A percentile compares a stretch with the other conserved stretches of the same genome.
Evolutionary conservation across 2,888 invertebrate genomes (phyloP).

Genomic region (Eilema depressum): DNA sequence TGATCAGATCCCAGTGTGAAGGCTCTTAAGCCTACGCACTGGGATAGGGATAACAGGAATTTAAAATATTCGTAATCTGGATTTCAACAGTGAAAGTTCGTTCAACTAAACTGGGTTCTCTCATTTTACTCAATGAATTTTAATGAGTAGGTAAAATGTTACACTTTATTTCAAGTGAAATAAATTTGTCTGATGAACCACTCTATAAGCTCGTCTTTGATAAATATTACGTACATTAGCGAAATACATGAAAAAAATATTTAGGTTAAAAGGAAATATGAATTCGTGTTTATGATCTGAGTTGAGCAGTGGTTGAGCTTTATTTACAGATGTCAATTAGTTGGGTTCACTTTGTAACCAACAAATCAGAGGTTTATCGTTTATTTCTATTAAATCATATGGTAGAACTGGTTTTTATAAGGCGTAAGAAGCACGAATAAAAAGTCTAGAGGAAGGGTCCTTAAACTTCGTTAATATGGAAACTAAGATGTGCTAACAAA

Average conservation of each 20-base stretch:
- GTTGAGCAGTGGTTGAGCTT: no score
- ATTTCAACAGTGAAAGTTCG: conserved; percentile 1
- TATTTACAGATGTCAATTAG: conserved; percentile 50
- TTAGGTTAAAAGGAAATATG: conserved; percentile 27
- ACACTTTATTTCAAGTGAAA: no score
- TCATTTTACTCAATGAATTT: background rate
- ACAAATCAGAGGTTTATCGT: conserved; percentile 35
- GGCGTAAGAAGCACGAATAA: background rate
- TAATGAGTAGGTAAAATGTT: no score
- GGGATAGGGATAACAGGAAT: background rate
- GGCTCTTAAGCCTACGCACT: no score
- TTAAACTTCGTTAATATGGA: background rate
- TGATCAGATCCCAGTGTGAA: background rate
- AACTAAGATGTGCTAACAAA: background rate
- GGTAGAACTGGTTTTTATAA: background rate
- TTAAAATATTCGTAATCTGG: background rate
- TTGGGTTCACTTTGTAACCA: conserved; percentile 33
- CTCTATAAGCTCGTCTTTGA: no score
- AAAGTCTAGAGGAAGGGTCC: background rate
- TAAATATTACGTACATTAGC: no score
- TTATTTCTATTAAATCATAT: background rate
- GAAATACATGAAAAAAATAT: background rate
- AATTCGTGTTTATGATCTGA: conserved; percentile 23
- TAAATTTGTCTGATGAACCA: no score
- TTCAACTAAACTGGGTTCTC: background rate